Evolutionary conservation across 1,140 invertebrate genomes (phyloP).

Genomic region (Drosophila lacteicornis): DNA sequence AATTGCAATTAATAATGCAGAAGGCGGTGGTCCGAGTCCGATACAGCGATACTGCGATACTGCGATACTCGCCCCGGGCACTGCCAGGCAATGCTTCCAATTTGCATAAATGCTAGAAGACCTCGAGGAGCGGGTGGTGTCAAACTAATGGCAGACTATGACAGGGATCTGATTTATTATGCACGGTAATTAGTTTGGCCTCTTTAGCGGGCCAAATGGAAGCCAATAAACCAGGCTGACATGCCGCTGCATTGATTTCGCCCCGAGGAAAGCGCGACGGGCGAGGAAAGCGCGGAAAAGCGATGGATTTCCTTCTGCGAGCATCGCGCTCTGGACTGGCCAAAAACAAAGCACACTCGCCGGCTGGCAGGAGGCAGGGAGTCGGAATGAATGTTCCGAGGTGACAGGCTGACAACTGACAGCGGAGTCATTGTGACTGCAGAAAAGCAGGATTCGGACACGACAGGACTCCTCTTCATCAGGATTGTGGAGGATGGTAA

Average conservation of each 20-base stretch:
- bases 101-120: constrained; percentile 77
- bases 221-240: constrained; percentile 54
- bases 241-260: constrained; percentile 65
- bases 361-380: constrained; percentile 62
- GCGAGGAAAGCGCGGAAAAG: constrained; percentile 29
- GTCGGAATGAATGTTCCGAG: constrained; percentile 65
- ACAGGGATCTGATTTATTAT: constrained; percentile 78
- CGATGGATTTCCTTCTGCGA: constrained; percentile 22
- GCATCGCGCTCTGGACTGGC: constrained; percentile 29
- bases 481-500: background rate
- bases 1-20: constrained; percentile 81
- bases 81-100: constrained; percentile 46
- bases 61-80: constrained; percentile 4
- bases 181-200: constrained; percentile 79
- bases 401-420: constrained; percentile 38
- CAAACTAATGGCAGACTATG: constrained; percentile 78
- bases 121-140: constrained; percentile 49
- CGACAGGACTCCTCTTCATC: constrained; percentile 25
- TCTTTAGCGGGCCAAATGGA: constrained; percentile 59
- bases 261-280: constrained; percentile 32
- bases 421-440: constrained; percentile 50
- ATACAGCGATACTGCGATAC: constrained; percentile 15
- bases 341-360: constrained; percentile 61
- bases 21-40: constrained; percentile 28
- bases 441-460: constrained; percentile 50